These are phyloP conservation scores for Asarcornis scutulata DNA, from an alignment of 2,113 vertebrate species.

Conservation along the genomic window DNA sequence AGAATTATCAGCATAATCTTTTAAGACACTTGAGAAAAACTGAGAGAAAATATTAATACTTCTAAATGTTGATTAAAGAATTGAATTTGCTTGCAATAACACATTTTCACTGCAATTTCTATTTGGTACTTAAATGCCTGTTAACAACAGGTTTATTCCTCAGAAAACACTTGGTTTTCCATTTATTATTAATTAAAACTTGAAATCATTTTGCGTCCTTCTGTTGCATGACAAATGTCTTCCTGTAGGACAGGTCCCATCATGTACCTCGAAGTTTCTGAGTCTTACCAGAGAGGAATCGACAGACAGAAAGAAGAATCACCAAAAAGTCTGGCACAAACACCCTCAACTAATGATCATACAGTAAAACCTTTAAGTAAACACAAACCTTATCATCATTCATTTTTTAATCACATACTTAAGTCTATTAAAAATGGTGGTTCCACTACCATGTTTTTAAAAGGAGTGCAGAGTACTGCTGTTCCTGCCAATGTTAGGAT, in stretches of 20 bases:
- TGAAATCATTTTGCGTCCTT: constrained; percentile 30
- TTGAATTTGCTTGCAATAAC: neutral
- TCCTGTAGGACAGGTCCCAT: constrained; percentile 46
- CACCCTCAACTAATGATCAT: neutral
- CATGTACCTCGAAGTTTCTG: neutral
- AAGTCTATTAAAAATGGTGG: constrained; percentile 42
- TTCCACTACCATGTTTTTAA: constrained; percentile 63
- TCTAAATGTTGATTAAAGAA: neutral
- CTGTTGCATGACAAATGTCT: constrained; percentile 39
- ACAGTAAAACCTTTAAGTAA: constrained; percentile 1
- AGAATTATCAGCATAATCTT: neutral
- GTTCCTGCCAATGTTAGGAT: constrained; percentile 74
- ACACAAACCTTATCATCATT: neutral
- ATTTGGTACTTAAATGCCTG: neutral
- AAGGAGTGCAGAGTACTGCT: constrained; percentile 56
- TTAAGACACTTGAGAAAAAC: neutral
- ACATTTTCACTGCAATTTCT: constrained; percentile 38
- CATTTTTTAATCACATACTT: neutral
- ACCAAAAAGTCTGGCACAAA: neutral
- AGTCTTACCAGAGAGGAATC: neutral
- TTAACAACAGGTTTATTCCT: neutral
- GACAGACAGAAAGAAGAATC: neutral
- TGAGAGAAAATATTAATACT: neutral
- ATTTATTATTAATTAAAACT: constrained; percentile 58
- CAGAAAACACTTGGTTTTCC: constrained; percentile 27